Base-by-base conservation (phyloP, 2,797 vertebrate species). In the Pteropus rufus region DNA sequence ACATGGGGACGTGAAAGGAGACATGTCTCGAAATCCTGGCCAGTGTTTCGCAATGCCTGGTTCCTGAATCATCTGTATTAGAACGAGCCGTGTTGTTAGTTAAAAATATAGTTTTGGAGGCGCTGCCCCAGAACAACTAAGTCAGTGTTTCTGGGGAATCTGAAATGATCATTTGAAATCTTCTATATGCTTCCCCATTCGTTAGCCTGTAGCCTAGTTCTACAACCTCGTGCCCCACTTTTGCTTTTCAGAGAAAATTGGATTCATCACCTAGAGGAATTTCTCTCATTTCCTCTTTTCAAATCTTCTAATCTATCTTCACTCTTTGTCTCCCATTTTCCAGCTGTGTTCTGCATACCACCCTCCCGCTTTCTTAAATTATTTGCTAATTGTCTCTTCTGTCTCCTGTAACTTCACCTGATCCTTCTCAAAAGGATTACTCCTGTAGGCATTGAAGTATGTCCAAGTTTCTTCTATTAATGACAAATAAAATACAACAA, bases 231-330 rank as follows among this genome's bases (percentile, higher is more conserved):
- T 36, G 21, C 29, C 19, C 3, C 49, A 85, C 73, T 87, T 87
- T 76, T 81, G 60, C 39, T 77, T 94, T 58, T 83, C 79, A 58
- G 73, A 56, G 65, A 86, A 95, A 91, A 89, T 31, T 8, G 75
- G 87, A 95, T 54, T 84, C 49, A 77, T 70, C 52, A 36, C 52
- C 49, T 46, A 46, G 81, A 84, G 36, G 72, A 82, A 93, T 67
- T 62, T 88, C 62, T 85, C 60, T 81, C 46, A 54, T 46, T 31
- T 69, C n/a, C 24, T 73, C 56, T 54, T n/a, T 15, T 58, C 56
- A 44, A 54, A 82, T 94, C 56, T 81, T 60, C 39, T 49, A 82
- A 72, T 19, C 26, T 21, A 1, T 56, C 16, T 54, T 91, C 7
- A 52, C n/a, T 56, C 7, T 64, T 93, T 88, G 82, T 79, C 23